Conservation (phyloP, 2,797 vertebrate species). For the Nannoperca obscura region DNA sequence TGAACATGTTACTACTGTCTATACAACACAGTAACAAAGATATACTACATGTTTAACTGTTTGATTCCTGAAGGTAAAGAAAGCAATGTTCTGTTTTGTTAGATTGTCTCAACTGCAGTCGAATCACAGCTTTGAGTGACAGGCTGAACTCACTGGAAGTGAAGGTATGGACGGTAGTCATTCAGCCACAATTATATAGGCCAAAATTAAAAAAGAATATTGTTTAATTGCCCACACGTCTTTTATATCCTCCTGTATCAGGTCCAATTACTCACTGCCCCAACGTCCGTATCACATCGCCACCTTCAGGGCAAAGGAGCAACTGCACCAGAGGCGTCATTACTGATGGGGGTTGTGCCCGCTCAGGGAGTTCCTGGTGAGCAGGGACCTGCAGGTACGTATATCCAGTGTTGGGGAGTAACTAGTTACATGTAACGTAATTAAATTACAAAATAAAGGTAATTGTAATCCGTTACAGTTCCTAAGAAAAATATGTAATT, state of each 20-base stretch:
- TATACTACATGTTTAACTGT: neutral
- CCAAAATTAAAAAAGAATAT: neutral
- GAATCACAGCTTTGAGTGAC: slow-evolving; percentile 86
- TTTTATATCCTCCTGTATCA: slow-evolving; percentile 63
- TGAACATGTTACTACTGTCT: neutral
- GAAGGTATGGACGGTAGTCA: slow-evolving; percentile 82
- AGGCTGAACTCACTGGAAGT: slow-evolving; percentile 88
- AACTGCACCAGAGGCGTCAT: slow-evolving; percentile 65
- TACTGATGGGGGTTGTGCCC: slow-evolving; percentile 84
- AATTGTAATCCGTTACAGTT: too few species aligned
- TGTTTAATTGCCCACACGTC: slow-evolving; percentile 14
- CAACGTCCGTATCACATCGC: slow-evolving; percentile 67
- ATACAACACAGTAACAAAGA: neutral
- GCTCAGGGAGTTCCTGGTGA: slow-evolving; percentile 87
- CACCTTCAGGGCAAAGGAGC: slow-evolving; percentile 65
- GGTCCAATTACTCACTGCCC: slow-evolving; percentile 86
- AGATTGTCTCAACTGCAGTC: slow-evolving; percentile 96
- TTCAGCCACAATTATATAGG: neutral
- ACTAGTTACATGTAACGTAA: too few species aligned
- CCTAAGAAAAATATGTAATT: too few species aligned
- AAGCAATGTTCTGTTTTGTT: slow-evolving; percentile 21
- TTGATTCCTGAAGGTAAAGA: slow-evolving; percentile 6
- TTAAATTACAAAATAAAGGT: too few species aligned
- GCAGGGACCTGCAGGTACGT: slow-evolving; percentile 84
- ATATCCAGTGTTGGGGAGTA: neutral